These are phyloP conservation scores for Pristionchus exspectatus DNA, from an alignment of 2,888 invertebrate genomes.

Conservation along the genomic window DNA sequence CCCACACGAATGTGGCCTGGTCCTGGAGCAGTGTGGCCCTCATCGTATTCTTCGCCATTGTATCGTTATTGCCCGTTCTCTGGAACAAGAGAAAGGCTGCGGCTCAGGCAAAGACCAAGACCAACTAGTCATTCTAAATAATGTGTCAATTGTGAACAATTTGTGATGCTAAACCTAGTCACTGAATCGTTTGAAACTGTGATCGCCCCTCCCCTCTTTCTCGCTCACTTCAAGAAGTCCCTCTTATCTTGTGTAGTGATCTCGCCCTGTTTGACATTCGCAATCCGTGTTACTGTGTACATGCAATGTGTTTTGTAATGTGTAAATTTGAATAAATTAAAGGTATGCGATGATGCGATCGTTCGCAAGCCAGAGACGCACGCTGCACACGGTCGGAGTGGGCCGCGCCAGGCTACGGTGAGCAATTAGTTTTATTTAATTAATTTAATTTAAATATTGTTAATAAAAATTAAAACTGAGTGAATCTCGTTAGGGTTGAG, in stretches of 20 bases:
- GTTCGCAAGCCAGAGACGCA: conserved; percentile 16
- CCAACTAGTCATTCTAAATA: background rate
- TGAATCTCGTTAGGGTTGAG: background rate
- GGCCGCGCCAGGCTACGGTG: conserved; percentile 20
- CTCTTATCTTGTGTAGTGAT: background rate
- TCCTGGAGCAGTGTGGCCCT: conserved; percentile 64
- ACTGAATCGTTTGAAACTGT: conserved; percentile 46
- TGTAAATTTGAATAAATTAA: conserved; percentile 3
- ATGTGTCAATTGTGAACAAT: background rate
- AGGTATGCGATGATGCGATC: conserved; percentile 47
- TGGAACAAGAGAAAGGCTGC: conserved; percentile 81
- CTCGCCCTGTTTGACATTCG: background rate
- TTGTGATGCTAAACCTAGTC: conserved; percentile 13
- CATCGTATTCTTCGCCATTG: conserved; percentile 87
- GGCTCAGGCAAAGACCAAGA: background rate
- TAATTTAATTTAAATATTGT: background rate
- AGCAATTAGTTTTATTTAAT: background rate
- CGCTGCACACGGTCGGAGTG: conserved; percentile 13
- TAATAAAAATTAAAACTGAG: background rate
- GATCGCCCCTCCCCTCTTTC: background rate
- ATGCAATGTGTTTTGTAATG: background rate
- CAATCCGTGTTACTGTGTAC: background rate
- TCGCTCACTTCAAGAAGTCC: background rate
- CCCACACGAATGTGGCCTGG: conserved; percentile 88
- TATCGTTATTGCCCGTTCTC: conserved; percentile 92